Conservation (phyloP, 2,113 vertebrate genomes). For the Opisthocomus hoazin region DNA sequence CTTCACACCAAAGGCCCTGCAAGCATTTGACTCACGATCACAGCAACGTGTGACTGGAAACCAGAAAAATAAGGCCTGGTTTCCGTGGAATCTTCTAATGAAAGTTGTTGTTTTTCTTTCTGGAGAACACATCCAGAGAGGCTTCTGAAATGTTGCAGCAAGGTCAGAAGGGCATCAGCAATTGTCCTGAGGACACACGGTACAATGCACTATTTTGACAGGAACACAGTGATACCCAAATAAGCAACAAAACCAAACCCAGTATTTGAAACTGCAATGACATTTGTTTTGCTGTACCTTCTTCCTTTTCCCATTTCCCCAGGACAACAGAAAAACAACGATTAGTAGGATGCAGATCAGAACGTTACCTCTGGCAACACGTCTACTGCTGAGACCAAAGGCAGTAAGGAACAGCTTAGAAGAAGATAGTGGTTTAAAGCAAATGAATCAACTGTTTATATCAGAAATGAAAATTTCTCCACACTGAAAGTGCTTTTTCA, state of each 20-base stretch:
- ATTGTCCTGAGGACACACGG: background rate
- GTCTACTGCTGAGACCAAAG: background rate
- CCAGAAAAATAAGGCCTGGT: background rate
- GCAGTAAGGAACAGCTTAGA: background rate
- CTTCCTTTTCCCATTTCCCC: background rate
- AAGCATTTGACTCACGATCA: background rate
- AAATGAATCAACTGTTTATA: background rate
- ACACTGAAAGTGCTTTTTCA: background rate
- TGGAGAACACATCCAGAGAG: background rate
- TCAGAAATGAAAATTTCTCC: background rate
- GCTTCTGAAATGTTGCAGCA: background rate
- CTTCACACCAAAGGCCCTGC: background rate
- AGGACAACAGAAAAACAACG: background rate
- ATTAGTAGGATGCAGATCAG: background rate
- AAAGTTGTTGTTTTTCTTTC: background rate
- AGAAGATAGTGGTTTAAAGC: background rate
- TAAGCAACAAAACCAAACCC: background rate
- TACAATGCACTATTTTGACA: background rate
- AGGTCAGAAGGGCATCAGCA: background rate
- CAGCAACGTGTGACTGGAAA: background rate
- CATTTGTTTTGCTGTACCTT: background rate
- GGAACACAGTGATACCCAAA: background rate
- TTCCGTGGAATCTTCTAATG: background rate
- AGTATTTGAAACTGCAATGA: background rate
- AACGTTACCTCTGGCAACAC: background rate